Base-by-base conservation (phyloP, 2,888 invertebrate genomes). In the Lysandra coridon region DNA sequence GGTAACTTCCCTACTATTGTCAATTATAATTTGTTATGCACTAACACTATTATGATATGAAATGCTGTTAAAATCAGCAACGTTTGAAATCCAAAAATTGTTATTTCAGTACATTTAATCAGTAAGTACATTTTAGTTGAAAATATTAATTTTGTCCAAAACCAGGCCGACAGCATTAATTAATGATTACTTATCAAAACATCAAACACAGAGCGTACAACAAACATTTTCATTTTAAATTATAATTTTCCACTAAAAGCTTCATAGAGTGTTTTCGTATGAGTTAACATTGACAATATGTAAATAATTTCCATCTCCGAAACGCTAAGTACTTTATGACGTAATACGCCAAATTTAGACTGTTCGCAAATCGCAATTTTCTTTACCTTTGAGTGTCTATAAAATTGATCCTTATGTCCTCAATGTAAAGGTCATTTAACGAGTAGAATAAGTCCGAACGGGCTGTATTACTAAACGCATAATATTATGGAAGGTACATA, bases 251-350 rank as follows among this genome's bases (percentile, higher is more conserved):
- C 49, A 74, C 44, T 74, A 74, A 44, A 12, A 44, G 23, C 74
- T 49, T 23, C 23, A 23, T 23, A 49, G 40, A 49, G 49, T 74
- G 74, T 44, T 49, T 74, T 49, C 40, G 49, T 49, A 10, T 14
- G 44, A 49, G 76, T 57, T 76, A 30, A 76, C 17, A 76, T 76
- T 57, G 14, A 57, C 23, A 23, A 23, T 17, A 76, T 33, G 57
- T 53, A 76, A 76, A 76, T 75, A 4, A 75, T 76, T 76, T 53
- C 57, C 76, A 53, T 76, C 30, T 57, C 33, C 30, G 57, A 57
- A 53, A 76, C 17, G 53, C 57, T 76, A 17, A 57, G 53, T 57
- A 49, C 14, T 33, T 7, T 2, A 53, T 76, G 14, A 57, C 53
- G 30, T 75, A 10, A 49, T 75, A 75, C 14, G 2, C 4, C 14